Evolutionary conservation across 2,797 vertebrate genomes (phyloP), one percentile per base, ranked within the genome.

Genomic region (Rhabdomys pumilio): DNA sequence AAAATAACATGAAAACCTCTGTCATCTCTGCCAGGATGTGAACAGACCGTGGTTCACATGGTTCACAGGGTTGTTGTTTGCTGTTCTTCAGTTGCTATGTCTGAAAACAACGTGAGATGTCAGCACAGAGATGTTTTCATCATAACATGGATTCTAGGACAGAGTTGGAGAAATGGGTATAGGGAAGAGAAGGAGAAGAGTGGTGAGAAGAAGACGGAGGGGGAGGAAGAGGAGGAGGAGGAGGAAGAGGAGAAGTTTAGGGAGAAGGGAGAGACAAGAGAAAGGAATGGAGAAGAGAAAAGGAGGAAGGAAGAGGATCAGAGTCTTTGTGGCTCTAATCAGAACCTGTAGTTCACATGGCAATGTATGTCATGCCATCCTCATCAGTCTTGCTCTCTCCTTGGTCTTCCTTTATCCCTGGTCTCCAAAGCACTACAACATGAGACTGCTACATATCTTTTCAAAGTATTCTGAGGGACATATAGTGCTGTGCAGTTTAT

Each of bases 1-100:
- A 96, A 97, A 92, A 95, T 38, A 67, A 96, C 22, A 87, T 29
- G 55, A 57, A 72, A 73, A 38, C n/a, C n/a, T 24, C 77, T 38
- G 67, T 77, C 15, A 79, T 50, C 17, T 85, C 50, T 14, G 91
- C 47, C 77, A 80, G 22, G 19, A 69, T 85, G 10, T 41, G 67
- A 41, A 12, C 63, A 31, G 26, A 65, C 63, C 8, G 0, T 65
- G 63, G 11, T 65, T 29, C 63, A 31, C 63, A 65, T 31, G 63
- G 4, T 13, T 29, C 63, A 65, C 29, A 31, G 50, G 34, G 41
- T 41, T 72, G 79, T 80, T 75, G 77, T 94, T 77, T 80, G 50
- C 84, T 86, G 50, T 88, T 86, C 75, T 77, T 65, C 15, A 82
- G 19, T 50, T 31, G 57, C 24, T 65, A 10, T n/a, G 26, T 86